Base-by-base conservation (phyloP, 1,140 invertebrate species). In the Chymomyza costata region DNA sequence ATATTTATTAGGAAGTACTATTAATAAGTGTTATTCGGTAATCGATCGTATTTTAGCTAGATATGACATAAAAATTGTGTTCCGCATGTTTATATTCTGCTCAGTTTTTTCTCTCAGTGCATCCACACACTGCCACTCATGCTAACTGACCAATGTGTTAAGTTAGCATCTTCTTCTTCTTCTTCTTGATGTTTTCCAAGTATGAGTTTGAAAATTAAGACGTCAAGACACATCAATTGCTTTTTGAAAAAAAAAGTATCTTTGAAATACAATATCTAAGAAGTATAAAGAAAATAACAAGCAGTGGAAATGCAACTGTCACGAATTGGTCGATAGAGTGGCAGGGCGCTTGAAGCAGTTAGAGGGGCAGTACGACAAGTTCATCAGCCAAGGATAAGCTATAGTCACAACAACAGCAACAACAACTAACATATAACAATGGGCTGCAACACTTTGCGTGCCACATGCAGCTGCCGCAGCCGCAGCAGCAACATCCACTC, bases 161-260 rank as follows among this genome's bases (percentile, higher is more conserved):
- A n/a, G n/a, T n/a, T n/a, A n/a, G n/a, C n/a, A n/a, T n/a, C n/a
- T n/a, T n/a, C n/a, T n/a, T n/a, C n/a, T n/a, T n/a, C n/a, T n/a
- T n/a, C n/a, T n/a, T n/a, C n/a, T n/a, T n/a, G n/a, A n/a, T n/a
- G n/a, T n/a, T n/a, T n/a, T n/a, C n/a, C n/a, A n/a, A n/a, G n/a
- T n/a, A n/a, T n/a, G n/a, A n/a, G n/a, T n/a, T n/a, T n/a, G 25
- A 52, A 65, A 78, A 80, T 80, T 67, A 78, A 78, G 67, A 80
- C 73, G 67, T 78, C 71, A 78, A 71, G 58, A 56, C 52, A 62
- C 56, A 61, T 76, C 70, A 76, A 76, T 76, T 76, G 70, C 50
- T 28, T 5, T 5, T 28, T 56, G 56, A 52, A 49, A 66, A 46
- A 52, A 43, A 58, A 53, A 50, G 38, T 10, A 28, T 28, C 18